A percentile compares a stretch with the other conserved stretches of the same genome.
Conservation (phyloP, 2,113 vertebrate genomes). For the Myrmecobius fasciatus region DNA sequence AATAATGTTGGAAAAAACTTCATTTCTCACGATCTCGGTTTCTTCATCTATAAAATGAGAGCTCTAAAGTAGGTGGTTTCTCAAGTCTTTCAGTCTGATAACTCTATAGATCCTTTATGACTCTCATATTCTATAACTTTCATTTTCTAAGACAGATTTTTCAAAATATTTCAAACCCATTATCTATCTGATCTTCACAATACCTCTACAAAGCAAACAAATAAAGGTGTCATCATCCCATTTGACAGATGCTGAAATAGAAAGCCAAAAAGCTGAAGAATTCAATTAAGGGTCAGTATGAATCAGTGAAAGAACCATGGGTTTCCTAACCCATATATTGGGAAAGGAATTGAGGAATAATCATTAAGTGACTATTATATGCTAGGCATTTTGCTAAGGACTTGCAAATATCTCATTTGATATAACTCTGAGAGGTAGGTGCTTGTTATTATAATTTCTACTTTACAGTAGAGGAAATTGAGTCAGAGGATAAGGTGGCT, state of each 20-base stretch:
- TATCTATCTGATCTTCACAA: neutral
- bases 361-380: neutral
- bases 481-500: neutral
- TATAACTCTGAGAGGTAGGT: neutral
- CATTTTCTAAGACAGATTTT: neutral
- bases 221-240: neutral
- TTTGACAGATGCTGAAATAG: constrained; percentile 34
- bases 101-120: neutral
- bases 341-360: neutral
- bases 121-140: neutral
- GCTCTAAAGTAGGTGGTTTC: neutral
- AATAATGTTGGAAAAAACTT: neutral
- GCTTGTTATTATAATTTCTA: neutral
- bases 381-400: neutral
- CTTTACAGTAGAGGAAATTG: neutral
- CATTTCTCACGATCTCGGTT: neutral
- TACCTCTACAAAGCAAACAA: neutral
- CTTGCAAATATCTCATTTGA: neutral
- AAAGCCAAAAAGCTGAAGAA: neutral
- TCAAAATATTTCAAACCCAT: neutral
- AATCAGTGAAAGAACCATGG: neutral
- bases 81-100: neutral
- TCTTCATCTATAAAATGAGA: neutral
- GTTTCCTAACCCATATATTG: neutral
- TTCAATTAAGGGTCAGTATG: neutral